Evolutionary conservation across 2,888 invertebrate species (phyloP), one percentile per base, ranked within the genome.

Genomic region (Eretmocerus hayati): DNA sequence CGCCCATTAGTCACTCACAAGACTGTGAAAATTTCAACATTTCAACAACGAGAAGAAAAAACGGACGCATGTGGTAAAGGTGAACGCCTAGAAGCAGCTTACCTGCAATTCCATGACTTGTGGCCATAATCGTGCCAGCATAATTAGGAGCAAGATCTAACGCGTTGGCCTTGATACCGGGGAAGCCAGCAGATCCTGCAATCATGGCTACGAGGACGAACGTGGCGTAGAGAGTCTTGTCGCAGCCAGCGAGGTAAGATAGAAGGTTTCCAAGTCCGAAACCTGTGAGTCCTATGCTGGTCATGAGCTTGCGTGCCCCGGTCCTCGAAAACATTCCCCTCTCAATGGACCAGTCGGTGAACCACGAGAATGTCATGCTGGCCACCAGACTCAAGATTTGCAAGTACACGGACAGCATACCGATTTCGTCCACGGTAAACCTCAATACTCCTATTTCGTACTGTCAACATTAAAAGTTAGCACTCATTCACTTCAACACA

Each of bases 61-160:
- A n/a, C n/a, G n/a, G n/a, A n/a, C n/a, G n/a, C n/a, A n/a, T n/a
- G n/a, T n/a, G n/a, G n/a, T n/a, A n/a, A n/a, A n/a, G n/a, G n/a
- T n/a, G n/a, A n/a, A n/a, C n/a, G n/a, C n/a, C n/a, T n/a, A n/a
- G n/a, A n/a, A n/a, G 6, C 26, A 82, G 79, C n/a, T 82, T 75
- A 4, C 82, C 81, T 33, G 83, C 83, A 43, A 82, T 79, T 1
- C 83, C 83, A 50, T 68, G 67, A 11, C 66, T 65, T 23, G 69
- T 56, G 1, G 67, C 68, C 67, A 68, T 69, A 20, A 68, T 52
- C 0, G 67, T 64, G 4, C 68, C 69, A 1, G 68, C 65, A 48
- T 66, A 70, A 51, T 70, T 70, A 5, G 70, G 69, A 48, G 62
- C 64, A 15, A 70, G 58, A 54, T 70, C 70, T 38, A 70, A 57